Conservation (phyloP, 2,888 invertebrate genomes). For the Entomobrya proxima region DNA sequence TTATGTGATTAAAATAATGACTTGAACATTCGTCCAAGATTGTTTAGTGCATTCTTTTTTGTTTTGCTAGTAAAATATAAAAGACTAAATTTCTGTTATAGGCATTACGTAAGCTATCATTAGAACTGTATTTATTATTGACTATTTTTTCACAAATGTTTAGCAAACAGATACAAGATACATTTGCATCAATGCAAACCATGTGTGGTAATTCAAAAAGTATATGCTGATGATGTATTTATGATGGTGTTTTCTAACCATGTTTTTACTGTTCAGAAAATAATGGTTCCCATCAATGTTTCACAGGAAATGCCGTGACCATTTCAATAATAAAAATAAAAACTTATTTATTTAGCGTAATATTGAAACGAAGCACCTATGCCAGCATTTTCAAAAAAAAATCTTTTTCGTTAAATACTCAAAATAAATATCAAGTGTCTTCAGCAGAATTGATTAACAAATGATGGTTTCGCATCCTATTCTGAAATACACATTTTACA, state of each 20-base stretch:
- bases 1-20: no score
- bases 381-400: neutral
- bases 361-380: neutral
- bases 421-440: neutral
- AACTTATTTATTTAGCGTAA: constrained; percentile 13
- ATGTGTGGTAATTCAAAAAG: neutral
- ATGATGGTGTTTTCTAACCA: neutral
- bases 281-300: neutral
- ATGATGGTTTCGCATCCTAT: no score
- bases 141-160: no score
- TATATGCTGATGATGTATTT: constrained; percentile 36
- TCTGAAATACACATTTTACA: no score
- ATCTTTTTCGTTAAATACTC: neutral
- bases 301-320: neutral
- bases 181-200: neutral
- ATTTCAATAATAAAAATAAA: neutral
- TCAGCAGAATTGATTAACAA: neutral
- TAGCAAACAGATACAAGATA: no score
- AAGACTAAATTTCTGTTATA: no score
- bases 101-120: no score
- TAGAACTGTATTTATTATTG: no score
- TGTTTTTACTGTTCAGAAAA: neutral
- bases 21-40: no score
- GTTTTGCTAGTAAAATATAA: no score
- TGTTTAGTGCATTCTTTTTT: no score